Percentiles rank a stretch among this genome's conserved stretches.
Conservation (phyloP, 2,888 invertebrate species). For the Bugulina stolonifera region DNA sequence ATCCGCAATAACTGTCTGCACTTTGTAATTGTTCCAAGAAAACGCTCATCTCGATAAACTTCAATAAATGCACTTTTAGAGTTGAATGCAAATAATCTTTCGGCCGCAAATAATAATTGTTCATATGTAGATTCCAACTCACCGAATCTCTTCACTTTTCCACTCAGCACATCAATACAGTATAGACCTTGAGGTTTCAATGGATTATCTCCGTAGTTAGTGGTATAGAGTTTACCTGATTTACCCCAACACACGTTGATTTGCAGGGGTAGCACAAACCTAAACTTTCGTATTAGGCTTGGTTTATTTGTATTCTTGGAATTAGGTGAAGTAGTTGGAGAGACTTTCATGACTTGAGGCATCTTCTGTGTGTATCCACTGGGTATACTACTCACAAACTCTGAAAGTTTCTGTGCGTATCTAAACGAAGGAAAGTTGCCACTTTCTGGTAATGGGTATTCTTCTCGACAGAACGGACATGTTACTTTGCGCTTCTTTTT, state of each 20-base stretch:
- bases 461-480: not conserved
- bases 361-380: too few species aligned
- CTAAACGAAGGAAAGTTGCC: not conserved
- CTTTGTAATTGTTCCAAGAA: too few species aligned
- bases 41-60: not conserved
- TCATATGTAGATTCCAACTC: not conserved
- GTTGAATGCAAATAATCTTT: not conserved
- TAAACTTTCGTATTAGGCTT: not conserved
- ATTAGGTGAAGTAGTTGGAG: not conserved
- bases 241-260: not conserved
- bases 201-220: not conserved
- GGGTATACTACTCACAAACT: not conserved
- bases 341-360: not conserved
- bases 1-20: not conserved
- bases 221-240: not conserved
- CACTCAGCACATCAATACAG: not conserved
- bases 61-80: not conserved
- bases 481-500: not conserved
- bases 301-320: not conserved
- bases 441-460: not conserved
- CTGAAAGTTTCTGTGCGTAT: not conserved
- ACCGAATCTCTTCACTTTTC: not conserved
- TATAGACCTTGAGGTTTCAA: not conserved
- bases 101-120: not conserved
- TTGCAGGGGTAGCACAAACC: not conserved